Evolutionary conservation across 2,113 vertebrate species (phyloP), one percentile per base, ranked within the genome.

Genomic region (Montifringilla adamsi): DNA sequence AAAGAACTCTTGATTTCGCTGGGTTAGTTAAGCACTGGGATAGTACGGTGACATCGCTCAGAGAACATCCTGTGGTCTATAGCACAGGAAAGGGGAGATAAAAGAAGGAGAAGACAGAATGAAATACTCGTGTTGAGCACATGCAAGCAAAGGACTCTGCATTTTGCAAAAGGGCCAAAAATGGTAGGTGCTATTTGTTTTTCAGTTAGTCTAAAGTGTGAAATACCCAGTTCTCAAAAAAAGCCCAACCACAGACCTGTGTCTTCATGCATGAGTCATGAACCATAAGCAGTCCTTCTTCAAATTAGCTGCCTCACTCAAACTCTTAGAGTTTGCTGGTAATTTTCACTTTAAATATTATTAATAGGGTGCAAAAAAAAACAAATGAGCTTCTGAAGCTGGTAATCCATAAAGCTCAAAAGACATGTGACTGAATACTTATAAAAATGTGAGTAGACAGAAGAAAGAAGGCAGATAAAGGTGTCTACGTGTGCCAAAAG

Each of bases 41-140:
- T 49, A 23, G 46, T 3, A 11, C 0, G 7, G 6, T 26, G 44
- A 10, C 6, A 1, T 12, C 18, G 11, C 31, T 39, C 22, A 18
- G 52, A 26, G 50, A 66, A 24, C 18, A 8, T 21, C 31, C 60
- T 82, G 10, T 17, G 44, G 44, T 31, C 50, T 35, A 2, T 3
- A 52, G 39, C 2, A 55, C n/a, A 46, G 49, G 22, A 50, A 55
- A 74, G 55, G 10, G 15, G n/a, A 74, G 21, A 15, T 21, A 23
- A 58, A 31, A 27, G 31, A 52, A 91, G 63, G 11, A 33, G 24
- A 44, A 68, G 28, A 17, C 0, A 23, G 39, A 73, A 20, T 47
- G 1, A 44, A 62, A 56, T 43, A 49, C 9, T 60, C 12, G 4
- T 63, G 24, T 44, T 39, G 46, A 64, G 27, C 55, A 69, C 1